Evolutionary conservation across 2,888 invertebrate species (phyloP), one percentile per base, ranked within the genome.

Genomic region (Diplolepis rosae): DNA sequence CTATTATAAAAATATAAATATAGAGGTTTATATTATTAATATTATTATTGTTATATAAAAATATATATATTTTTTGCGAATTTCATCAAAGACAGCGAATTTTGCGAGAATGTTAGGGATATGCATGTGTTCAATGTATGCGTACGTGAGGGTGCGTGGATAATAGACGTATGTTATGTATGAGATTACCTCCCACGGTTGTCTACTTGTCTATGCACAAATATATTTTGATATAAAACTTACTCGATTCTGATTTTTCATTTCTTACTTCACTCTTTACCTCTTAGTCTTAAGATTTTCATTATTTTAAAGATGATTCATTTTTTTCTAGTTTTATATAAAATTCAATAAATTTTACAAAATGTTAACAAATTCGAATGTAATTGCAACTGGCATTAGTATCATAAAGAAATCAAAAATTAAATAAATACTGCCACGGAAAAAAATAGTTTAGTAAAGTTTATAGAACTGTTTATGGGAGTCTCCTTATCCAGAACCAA

Each of bases 211-310:
- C 83, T 85, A 86, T 85, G 86, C 86, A 88, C 87, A 88, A 87
- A 88, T 88, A 88, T 88, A 88, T 88, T 88, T 88, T 87, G 88
- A 88, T 88, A 88, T 86, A 87, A 88, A 86, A 88, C 71, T 76
- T 74, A 66, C 32, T 15, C 27, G 24, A 24, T 6, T 48, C 13
- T 48, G 48, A 3, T 4, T 67, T 2, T 24, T 67, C 9, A 67
- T 67, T 67, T 67, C 9, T 9, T 1, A 5, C 39, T 4, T 5
- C 18, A 28, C 18, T n/a, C 56, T 9, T 56, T 6, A 39, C 6
- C 1, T 50, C 24, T 28, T 22, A 13, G 15, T 66, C 9, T 39
- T 61, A 22, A 61, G n/a, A 13, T 56, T 56, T 22, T 11, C 6
- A 0, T 4, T 56, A n/a, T n/a, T n/a, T n/a, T n/a, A n/a, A n/a